A percentile compares a stretch with the other conserved stretches of the same genome.
Evolutionary conservation across 2,888 invertebrate genomes (phyloP).

Genomic region (Thyatira batis): DNA sequence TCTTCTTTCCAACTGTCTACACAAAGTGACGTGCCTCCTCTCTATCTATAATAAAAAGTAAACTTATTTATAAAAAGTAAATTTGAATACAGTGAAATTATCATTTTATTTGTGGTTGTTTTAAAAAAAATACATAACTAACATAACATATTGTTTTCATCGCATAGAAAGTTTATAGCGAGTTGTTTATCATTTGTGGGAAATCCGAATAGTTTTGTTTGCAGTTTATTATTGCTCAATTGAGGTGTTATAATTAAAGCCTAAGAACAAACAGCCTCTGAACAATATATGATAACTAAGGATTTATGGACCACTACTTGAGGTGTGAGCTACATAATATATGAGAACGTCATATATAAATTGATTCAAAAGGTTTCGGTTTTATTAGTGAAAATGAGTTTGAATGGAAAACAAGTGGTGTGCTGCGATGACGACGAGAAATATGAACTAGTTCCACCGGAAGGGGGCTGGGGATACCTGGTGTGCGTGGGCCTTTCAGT

Average conservation of each 20-base stretch:
- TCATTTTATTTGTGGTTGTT: constrained; percentile 5
- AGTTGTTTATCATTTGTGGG: constrained; percentile 63
- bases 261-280: constrained; percentile 52
- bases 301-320: constrained; percentile 61
- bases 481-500: constrained; percentile 85
- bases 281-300: constrained; percentile 49
- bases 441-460: constrained; percentile 80
- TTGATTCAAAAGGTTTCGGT: constrained; percentile 19
- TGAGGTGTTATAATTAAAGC: constrained; percentile 59
- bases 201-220: constrained; percentile 66
- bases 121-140: not conserved
- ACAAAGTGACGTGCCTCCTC: constrained; percentile 30
- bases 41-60: constrained; percentile 13
- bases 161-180: constrained; percentile 22
- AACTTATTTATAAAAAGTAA: constrained; percentile 9
- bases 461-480: constrained; percentile 89
- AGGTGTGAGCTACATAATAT: constrained; percentile 19
- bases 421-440: constrained; percentile 52
- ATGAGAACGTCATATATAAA: constrained; percentile 16
- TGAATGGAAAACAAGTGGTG: constrained; percentile 45
- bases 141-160: not conserved
- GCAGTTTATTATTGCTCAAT: constrained; percentile 49
- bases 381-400: constrained; percentile 50
- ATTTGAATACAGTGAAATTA: constrained; percentile 10
- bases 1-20: constrained; percentile 36